A percentile compares a stretch with the other conserved stretches of the same genome.
Evolutionary conservation across 2,113 vertebrate species (phyloP).

Genomic region (Pipa parva): DNA sequence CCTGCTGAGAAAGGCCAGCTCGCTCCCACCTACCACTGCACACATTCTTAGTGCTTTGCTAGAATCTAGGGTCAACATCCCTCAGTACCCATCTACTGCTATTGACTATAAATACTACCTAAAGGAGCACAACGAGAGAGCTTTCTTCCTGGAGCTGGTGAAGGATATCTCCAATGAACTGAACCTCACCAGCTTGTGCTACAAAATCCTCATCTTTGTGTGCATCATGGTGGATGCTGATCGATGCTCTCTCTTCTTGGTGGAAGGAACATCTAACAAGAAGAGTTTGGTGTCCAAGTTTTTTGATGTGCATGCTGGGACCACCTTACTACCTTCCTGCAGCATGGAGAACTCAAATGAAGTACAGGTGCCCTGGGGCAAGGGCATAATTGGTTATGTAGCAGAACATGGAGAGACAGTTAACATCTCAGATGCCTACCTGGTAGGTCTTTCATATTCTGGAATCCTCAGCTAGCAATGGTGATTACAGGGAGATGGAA

Average conservation of each 20-base stretch:
- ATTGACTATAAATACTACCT: conserved; percentile 96
- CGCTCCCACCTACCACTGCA: conserved; percentile 88
- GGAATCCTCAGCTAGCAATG: no score
- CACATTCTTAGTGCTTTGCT: conserved; percentile 93
- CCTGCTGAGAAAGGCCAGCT: conserved; percentile 91
- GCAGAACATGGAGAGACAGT: conserved; percentile 94
- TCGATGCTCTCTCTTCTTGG: conserved; percentile 89
- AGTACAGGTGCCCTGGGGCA: conserved; percentile 97
- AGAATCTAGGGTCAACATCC: conserved; percentile 94
- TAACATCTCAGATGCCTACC: conserved; percentile 95
- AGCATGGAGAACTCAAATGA: conserved; percentile 81
- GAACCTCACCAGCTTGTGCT: conserved; percentile 91
- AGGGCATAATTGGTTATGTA: conserved; percentile 96
- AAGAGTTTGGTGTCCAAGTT: conserved; percentile 94
- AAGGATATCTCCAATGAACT: conserved; percentile 98
- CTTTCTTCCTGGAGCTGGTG: conserved; percentile 97
- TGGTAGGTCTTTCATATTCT: conserved; percentile 68
- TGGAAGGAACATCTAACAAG: conserved; percentile 85
- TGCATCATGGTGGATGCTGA: conserved; percentile 96
- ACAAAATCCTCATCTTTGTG: conserved; percentile 95
- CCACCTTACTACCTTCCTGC: conserved; percentile 82
- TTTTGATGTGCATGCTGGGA: conserved; percentile 94
- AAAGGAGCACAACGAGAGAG: conserved; percentile 87
- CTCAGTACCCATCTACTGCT: conserved; percentile 90
- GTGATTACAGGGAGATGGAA: no score